Base-by-base conservation (phyloP, 1,140 invertebrate genomes). In the Ips typographus region DNA sequence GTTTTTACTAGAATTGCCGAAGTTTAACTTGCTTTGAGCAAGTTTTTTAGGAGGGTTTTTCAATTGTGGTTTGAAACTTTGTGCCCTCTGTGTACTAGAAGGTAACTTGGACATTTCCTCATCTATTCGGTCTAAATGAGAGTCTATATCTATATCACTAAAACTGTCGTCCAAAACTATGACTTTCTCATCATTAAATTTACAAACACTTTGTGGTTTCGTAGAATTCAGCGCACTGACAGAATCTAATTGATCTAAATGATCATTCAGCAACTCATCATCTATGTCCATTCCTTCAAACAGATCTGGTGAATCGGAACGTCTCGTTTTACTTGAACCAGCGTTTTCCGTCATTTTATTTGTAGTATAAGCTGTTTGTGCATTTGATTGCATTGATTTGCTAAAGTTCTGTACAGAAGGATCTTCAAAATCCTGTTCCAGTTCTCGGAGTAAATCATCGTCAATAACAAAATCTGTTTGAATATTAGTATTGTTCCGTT, bases 61-160 rank as follows among this genome's bases (percentile, higher is more conserved):
- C 4, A 66, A 22, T 22, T 22, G 22, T n/a, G 42, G 40, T 61
- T 68, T 68, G 6, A 62, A 56, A 38, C 52, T 41, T 7, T 22
- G 51, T n/a, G 8, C 3, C 55, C 41, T 55, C 40, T 71, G 69
- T 7, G 63, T 71, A 44, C 44, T 65, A 43, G 63, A 66, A 3
- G 63, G 69, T 36, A 61, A 36, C 38, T 71, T 60, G 2, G 57
- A 36, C 69, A 71, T 71, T 65, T 68, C 59, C n/a, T 60, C 51
- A 58, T 75, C 74, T 40, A 74, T 67, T 52, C 72, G 40, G 62
- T 77, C 70, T 61, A 77, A 73, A 68, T 76, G 73, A 5, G 68
- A 71, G 52, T 76, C 74, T 4, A 76, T 72, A 63, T 75, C 71
- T 42, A 75, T 53, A 60, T 68, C 47, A 41, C 67, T 53, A 61